These are phyloP conservation scores for Pseudochirops cupreus DNA, from an alignment of 2,797 vertebrate species.

Conservation along the genomic window DNA sequence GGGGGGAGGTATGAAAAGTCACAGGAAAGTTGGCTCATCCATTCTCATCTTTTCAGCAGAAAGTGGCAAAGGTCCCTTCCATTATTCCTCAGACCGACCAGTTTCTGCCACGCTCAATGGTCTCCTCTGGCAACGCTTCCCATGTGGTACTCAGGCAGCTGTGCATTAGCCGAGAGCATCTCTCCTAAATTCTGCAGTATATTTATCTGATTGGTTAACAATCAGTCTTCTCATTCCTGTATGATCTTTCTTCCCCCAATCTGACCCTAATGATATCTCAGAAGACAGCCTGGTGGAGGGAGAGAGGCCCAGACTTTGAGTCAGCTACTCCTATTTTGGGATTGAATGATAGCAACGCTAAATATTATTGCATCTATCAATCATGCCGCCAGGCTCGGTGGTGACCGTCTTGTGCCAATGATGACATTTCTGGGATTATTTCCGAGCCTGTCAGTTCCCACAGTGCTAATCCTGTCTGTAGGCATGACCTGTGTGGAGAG, in stretches of 20 bases:
- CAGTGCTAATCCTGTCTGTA: neutral
- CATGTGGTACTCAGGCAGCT: neutral
- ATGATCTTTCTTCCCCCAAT: neutral
- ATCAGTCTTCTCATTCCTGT: neutral
- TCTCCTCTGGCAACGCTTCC: neutral
- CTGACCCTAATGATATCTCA: neutral
- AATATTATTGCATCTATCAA: conserved; percentile 3
- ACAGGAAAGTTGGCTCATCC: neutral
- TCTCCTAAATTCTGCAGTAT: neutral
- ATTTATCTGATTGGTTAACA: neutral
- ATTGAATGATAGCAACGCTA: neutral
- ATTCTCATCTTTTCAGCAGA: neutral
- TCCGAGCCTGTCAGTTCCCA: no score
- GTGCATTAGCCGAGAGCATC: neutral
- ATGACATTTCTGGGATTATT: neutral
- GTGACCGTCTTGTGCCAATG: neutral
- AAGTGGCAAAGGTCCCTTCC: neutral
- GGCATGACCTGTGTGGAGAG: neutral
- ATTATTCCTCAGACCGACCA: neutral
- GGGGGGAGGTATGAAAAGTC: neutral
- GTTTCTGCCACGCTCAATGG: neutral
- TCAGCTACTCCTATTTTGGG: neutral
- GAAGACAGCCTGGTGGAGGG: neutral
- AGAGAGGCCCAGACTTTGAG: neutral
- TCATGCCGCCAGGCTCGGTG: neutral